Conservation (phyloP, 1,140 invertebrate genomes). For the Calycopis cecrops region DNA sequence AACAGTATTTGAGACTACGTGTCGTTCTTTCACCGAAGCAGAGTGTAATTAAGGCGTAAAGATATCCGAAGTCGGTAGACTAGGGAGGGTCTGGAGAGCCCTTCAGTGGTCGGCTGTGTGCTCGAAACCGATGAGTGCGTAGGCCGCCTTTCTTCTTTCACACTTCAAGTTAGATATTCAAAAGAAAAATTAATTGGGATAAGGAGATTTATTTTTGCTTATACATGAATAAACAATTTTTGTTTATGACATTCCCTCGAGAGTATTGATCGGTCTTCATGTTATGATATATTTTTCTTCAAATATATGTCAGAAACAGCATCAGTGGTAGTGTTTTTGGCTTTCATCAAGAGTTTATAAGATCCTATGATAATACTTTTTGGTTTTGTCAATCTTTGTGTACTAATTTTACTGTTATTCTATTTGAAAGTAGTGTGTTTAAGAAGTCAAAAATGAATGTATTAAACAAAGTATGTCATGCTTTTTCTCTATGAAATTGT, state of each 20-base stretch:
- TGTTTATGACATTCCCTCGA: not conserved
- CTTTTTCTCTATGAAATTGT: too few species aligned
- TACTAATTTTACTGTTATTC: too few species aligned
- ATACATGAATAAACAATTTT: slow-evolving; percentile 1
- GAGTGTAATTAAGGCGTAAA: slow-evolving; percentile 74
- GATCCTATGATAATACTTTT: too few species aligned
- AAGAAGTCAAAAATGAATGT: too few species aligned
- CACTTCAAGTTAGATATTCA: slow-evolving; percentile 61
- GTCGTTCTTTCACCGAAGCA: slow-evolving; percentile 55
- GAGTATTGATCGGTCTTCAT: too few species aligned
- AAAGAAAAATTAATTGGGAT: slow-evolving; percentile 56
- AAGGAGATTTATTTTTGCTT: slow-evolving; percentile 17
- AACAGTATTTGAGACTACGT: slow-evolving; percentile 57
- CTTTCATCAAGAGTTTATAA: too few species aligned
- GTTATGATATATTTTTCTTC: too few species aligned
- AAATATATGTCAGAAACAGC: too few species aligned
- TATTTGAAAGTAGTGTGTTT: too few species aligned
- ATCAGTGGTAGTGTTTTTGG: too few species aligned
- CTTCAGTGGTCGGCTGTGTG: slow-evolving; percentile 59
- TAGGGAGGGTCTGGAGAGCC: slow-evolving; percentile 51
- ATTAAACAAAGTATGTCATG: too few species aligned
- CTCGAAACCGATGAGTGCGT: slow-evolving; percentile 67
- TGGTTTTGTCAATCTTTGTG: too few species aligned
- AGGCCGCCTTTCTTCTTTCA: slow-evolving; percentile 51
- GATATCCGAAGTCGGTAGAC: slow-evolving; percentile 66